Conservation (phyloP, 1,140 invertebrate genomes). For the Microplitis demolitor region DNA sequence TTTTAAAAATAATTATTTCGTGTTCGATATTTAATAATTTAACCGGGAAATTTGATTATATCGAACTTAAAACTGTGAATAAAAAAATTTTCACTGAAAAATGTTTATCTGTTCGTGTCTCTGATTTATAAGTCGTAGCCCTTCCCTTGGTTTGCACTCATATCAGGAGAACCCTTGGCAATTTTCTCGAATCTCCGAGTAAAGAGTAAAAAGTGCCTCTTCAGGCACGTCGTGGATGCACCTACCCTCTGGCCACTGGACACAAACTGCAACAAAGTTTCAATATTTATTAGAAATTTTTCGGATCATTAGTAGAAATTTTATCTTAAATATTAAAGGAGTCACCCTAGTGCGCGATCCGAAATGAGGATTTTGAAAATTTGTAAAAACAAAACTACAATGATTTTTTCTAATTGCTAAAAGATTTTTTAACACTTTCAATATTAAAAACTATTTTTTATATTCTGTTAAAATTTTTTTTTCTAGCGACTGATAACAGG, state of each 20-base stretch:
- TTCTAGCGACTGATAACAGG: too few relatives aligned
- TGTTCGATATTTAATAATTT: neutral
- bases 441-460: too few relatives aligned
- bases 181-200: slow-evolving; percentile 55
- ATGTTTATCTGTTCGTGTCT: slow-evolving; percentile 30
- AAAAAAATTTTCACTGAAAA: slow-evolving; percentile 25
- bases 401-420: too few relatives aligned
- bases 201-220: slow-evolving; percentile 57
- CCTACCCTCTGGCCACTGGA: slow-evolving; percentile 87
- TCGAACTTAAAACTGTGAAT: slow-evolving; percentile 11
- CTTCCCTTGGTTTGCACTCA: slow-evolving; percentile 42
- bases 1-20: neutral
- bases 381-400: too few relatives aligned
- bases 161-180: slow-evolving; percentile 53
- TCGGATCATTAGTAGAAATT: too few relatives aligned
- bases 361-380: too few relatives aligned
- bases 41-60: neutral
- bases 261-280: slow-evolving; percentile 74
- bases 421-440: too few relatives aligned
- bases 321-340: too few relatives aligned
- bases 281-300: neutral
- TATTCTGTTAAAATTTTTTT: too few relatives aligned
- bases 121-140: slow-evolving; percentile 33
- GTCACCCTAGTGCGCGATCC: too few relatives aligned
- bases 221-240: slow-evolving; percentile 58